Evolutionary conservation across 2,888 invertebrate genomes (phyloP).

Genomic region (Iphiclides podalirius): DNA sequence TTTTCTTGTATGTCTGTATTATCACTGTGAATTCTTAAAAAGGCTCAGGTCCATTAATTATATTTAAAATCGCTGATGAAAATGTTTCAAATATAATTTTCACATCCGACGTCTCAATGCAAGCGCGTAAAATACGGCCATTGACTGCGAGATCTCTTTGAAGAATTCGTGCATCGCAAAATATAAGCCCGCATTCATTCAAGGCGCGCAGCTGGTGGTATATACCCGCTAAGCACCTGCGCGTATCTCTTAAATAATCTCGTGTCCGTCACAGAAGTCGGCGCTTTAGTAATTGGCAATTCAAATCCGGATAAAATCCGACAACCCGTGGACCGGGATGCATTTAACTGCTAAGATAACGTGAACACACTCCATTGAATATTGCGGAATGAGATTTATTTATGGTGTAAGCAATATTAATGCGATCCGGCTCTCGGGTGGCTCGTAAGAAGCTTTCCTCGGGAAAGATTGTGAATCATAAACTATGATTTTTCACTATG

Average conservation of each 20-base stretch:
- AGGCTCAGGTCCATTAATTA: no score
- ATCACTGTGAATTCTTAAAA: no score
- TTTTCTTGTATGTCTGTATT: no score
- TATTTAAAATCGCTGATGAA: no score
- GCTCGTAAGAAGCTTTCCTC: conserved; percentile 59
- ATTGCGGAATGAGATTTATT: conserved; percentile 54
- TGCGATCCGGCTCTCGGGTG: conserved; percentile 40
- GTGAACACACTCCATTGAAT: not conserved
- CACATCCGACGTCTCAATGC: no score
- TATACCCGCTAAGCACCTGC: conserved; percentile 10
- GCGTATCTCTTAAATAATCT: conserved; percentile 20
- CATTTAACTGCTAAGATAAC: not conserved
- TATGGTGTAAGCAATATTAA: conserved; percentile 66
- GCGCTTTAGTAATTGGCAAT: conserved; percentile 32
- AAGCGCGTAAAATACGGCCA: no score
- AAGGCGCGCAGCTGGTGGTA: not conserved
- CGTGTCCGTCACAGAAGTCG: conserved; percentile 20
- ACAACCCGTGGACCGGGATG: no score
- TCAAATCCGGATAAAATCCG: no score
- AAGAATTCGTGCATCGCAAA: conserved; percentile 14
- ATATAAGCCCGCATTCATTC: conserved; percentile 11
- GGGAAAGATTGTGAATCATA: conserved; percentile 63
- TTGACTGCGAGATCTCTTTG: conserved; percentile 21
- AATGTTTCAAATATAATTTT: no score
- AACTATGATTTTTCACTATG: conserved; percentile 73